These are phyloP conservation scores for Probaryconus sp. DNA, from an alignment of 1,140 invertebrate species.

Conservation along the genomic window DNA sequence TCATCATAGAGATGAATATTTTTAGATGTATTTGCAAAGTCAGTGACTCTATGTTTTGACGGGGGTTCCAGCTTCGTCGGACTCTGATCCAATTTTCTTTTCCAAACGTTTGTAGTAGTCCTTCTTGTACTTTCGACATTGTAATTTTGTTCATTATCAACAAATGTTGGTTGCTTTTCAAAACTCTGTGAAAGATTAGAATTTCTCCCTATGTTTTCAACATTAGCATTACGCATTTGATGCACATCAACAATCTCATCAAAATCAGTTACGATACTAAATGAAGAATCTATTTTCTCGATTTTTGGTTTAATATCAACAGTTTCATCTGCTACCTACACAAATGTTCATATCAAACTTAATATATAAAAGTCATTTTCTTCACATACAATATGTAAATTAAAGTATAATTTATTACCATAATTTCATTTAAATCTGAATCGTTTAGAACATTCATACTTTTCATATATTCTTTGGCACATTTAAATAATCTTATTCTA, in stretches of 20 bases:
- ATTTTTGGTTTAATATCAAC: slow-evolving; percentile 46
- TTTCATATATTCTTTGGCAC: slow-evolving; percentile 56
- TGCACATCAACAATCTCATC: slow-evolving; percentile 44
- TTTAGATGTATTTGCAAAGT: slow-evolving; percentile 17
- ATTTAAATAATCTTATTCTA: slow-evolving; percentile 53
- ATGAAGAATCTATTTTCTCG: slow-evolving; percentile 25
- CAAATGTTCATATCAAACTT: no score
- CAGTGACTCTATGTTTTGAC: slow-evolving; percentile 23
- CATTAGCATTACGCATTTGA: slow-evolving; percentile 32
- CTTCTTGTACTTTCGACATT: slow-evolving; percentile 7
- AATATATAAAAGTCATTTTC: background rate
- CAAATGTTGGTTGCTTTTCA: slow-evolving; percentile 7
- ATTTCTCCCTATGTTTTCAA: slow-evolving; percentile 38
- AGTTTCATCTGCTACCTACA: slow-evolving; percentile 22
- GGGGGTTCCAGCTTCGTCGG: slow-evolving; percentile 18
- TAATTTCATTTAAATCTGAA: slow-evolving; percentile 44
- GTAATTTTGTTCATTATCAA: slow-evolving; percentile 10
- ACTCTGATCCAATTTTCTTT: slow-evolving; percentile 27
- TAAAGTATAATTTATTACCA: slow-evolving; percentile 13
- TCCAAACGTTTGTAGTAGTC: slow-evolving; percentile 27
- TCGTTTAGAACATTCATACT: slow-evolving; percentile 39
- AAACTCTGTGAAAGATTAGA: slow-evolving; percentile 14
- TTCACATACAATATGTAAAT: background rate
- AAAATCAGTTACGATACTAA: slow-evolving; percentile 38
- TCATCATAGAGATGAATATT: slow-evolving; percentile 21